Evolutionary conservation across 2,888 invertebrate species (phyloP).

Genomic region (Ferrisia virgata): DNA sequence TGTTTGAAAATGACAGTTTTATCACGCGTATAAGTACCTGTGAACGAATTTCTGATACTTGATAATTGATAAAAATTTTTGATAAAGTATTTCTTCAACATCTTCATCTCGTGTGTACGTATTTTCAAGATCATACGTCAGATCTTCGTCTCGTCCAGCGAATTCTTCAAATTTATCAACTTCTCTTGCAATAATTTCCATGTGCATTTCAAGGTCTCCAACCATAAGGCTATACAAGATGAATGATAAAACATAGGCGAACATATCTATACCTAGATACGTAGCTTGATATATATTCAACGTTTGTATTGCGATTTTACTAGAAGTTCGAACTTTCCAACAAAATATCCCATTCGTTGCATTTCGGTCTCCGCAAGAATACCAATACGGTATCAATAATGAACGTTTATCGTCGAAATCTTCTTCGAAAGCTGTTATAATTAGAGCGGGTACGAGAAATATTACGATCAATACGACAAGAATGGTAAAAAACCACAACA

Average conservation of each 20-base stretch:
- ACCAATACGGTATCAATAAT: no score
- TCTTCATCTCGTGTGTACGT: background rate
- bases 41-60: background rate
- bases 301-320: background rate
- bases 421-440: no score
- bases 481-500: background rate
- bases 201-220: background rate
- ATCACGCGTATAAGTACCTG: no score
- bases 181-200: background rate
- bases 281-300: background rate
- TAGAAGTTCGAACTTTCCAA: background rate
- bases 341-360: no score
- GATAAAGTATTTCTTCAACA: background rate
- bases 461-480: no score
- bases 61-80: background rate
- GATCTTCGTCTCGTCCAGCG: background rate
- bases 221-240: background rate
- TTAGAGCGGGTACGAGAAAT: no score
- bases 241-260: background rate
- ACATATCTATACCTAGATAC: background rate
- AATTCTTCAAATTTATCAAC: background rate
- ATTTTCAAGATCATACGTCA: background rate
- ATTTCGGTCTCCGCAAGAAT: no score
- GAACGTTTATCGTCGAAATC: no score
- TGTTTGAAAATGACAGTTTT: no score